Conservation (phyloP, 2,888 invertebrate genomes). For the Mamestra brassicae region DNA sequence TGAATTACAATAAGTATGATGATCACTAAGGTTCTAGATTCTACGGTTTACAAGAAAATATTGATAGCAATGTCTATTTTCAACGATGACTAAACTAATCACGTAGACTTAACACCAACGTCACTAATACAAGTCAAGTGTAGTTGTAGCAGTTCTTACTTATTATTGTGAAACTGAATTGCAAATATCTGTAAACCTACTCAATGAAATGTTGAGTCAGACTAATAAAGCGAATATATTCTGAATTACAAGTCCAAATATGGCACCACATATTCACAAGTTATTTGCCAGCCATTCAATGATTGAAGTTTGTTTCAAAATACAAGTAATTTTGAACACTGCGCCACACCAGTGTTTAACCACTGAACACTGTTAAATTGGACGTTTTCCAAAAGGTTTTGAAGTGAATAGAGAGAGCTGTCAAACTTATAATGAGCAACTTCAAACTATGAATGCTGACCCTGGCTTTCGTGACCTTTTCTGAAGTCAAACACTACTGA, state of each 20-base stretch:
- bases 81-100: slow-evolving; percentile 37
- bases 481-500: slow-evolving; percentile 12
- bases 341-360: slow-evolving; percentile 39
- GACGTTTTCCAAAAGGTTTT: slow-evolving; percentile 54
- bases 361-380: slow-evolving; percentile 47
- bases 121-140: background rate
- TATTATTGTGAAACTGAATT: slow-evolving; percentile 8
- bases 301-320: slow-evolving; percentile 50
- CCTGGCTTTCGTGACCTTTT: slow-evolving; percentile 47
- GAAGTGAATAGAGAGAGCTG: slow-evolving; percentile 38
- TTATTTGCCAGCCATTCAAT: slow-evolving; percentile 36
- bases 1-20: slow-evolving; percentile 26
- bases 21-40: slow-evolving; percentile 27
- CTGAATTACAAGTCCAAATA: background rate
- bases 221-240: slow-evolving; percentile 1
- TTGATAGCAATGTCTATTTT: slow-evolving; percentile 39
- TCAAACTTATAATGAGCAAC: slow-evolving; percentile 59
- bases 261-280: slow-evolving; percentile 10
- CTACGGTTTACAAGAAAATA: slow-evolving; percentile 34
- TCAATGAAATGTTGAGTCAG: slow-evolving; percentile 1
- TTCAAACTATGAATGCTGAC: slow-evolving; percentile 50
- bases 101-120: background rate
- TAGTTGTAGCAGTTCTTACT: background rate
- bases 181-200: background rate
- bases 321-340: slow-evolving; percentile 41